Evolutionary conservation across 35 echinoderm and acorn worm species (phyloP), one percentile per base, ranked within the genome.

Genomic region (Stichopus chloronotus): DNA sequence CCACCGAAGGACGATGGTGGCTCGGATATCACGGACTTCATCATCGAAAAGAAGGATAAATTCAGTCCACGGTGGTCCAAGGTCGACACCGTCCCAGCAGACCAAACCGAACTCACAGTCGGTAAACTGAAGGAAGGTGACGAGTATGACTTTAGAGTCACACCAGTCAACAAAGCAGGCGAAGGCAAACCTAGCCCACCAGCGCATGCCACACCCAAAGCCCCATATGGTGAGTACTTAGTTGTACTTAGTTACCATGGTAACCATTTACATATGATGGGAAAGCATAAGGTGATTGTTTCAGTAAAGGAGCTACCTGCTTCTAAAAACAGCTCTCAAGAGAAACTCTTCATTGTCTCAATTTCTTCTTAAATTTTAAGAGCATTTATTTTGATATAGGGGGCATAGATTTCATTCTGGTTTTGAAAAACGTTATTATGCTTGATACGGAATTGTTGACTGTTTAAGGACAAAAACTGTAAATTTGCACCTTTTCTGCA

Each of bases 131-230:
- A 94, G 78, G 93, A 96, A 90, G 94, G 93, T 55, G 88, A 82
- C 4, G 93, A 93, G 60, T 98, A 98, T 68, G 93, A 98, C 76
- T 98, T 98, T 93, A 60, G 97, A 63, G 94, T 98, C 6, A 81
- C 88, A 9, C 94, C 96, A 63, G 77, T 78, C 23, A 98, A 98
- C 78, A 94, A 94, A 52, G 97, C 97, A 14, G 97, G 97, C 17
- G 86, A 88, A 54, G 91, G 97, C 19, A 94, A 87, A 91, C 97
- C 97, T 13, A 98, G 97, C 61, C 30, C 57, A 16, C 69, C 97
- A 7, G 87, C 92, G 76, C 56, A 83, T 56, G 68, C 94, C 2
- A 92, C 76, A 72, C 92, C 97, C 58, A 96, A 92, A 84, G 84
- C 97, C 30, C 97, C 95, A 57, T 98, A 94, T 74, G 91, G 97